Percentiles rank a stretch among this genome's conserved stretches.
These are phyloP conservation scores for Microctonus brassicae DNA, from an alignment of 2,888 invertebrate species.

Conservation along the genomic window DNA sequence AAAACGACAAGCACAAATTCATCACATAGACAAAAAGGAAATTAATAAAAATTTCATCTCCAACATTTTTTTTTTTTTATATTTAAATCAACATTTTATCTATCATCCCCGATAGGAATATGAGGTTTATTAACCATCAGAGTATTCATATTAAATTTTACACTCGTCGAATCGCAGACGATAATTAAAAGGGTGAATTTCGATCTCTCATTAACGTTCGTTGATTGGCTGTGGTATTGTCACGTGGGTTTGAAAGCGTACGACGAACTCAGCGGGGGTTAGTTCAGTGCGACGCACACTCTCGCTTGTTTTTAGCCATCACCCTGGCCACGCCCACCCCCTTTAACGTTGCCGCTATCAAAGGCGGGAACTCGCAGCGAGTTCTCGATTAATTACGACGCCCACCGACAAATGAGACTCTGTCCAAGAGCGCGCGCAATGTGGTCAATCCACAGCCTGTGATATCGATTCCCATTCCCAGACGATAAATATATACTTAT, in stretches of 20 bases:
- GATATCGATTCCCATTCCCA: slow-evolving; percentile 34
- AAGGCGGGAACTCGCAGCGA: slow-evolving; percentile 61
- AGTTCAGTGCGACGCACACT: slow-evolving; percentile 47
- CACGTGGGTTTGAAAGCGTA: slow-evolving; percentile 50
- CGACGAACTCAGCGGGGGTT: slow-evolving; percentile 37
- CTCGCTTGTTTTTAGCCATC: slow-evolving; percentile 65
- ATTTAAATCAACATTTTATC: too few relatives aligned
- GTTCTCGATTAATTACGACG: slow-evolving; percentile 65
- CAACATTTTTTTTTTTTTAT: too few relatives aligned
- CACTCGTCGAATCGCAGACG: slow-evolving; percentile 42
- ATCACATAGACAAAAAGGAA: not conserved
- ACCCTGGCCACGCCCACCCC: slow-evolving; percentile 66
- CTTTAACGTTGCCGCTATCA: slow-evolving; percentile 58
- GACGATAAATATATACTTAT: slow-evolving; percentile 4
- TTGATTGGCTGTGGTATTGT: slow-evolving; percentile 63
- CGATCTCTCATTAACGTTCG: slow-evolving; percentile 61
- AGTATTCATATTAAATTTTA: not conserved
- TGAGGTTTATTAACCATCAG: too few relatives aligned
- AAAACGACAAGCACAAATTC: not conserved
- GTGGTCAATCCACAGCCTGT: slow-evolving; percentile 34
- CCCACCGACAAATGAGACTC: slow-evolving; percentile 66
- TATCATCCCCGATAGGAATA: too few relatives aligned
- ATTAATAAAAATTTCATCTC: too few relatives aligned
- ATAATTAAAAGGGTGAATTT: slow-evolving; percentile 53
- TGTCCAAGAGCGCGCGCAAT: slow-evolving; percentile 35